These are phyloP conservation scores for Andrena flavipes DNA, from an alignment of 2,888 invertebrate genomes.

Conservation along the genomic window DNA sequence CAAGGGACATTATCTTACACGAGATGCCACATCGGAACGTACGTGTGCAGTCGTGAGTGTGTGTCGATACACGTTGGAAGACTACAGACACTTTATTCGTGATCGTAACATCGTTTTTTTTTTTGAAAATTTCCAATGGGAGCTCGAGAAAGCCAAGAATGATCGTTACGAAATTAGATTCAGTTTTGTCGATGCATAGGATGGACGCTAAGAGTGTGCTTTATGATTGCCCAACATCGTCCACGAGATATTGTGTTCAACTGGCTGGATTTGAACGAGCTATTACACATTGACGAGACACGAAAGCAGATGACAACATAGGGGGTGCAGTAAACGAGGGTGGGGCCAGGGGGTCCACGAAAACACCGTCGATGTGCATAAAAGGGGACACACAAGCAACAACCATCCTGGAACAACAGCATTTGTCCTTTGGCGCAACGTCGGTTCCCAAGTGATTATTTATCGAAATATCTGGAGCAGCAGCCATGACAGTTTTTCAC, in stretches of 20 bases:
- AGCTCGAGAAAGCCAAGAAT: background rate
- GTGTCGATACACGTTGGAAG: conserved; percentile 19
- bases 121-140: background rate
- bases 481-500: conserved; percentile 52
- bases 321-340: conserved; percentile 42
- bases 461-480: conserved; percentile 59
- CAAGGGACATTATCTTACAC: conserved; percentile 47
- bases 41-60: conserved; percentile 9
- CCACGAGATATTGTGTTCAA: conserved; percentile 18
- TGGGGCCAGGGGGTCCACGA: conserved; percentile 35
- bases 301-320: conserved; percentile 67
- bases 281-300: conserved; percentile 62
- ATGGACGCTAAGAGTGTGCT: background rate
- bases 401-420: conserved; percentile 78
- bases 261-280: conserved; percentile 43
- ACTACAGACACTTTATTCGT: background rate
- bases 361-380: conserved; percentile 67
- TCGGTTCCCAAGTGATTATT: conserved; percentile 53
- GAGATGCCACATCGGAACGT: conserved; percentile 19
- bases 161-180: background rate
- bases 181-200: background rate
- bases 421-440: conserved; percentile 68
- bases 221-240: background rate
- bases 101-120: background rate
- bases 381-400: conserved; percentile 80